phyloP scores from a whole-genome alignment of 2,113 vertebrate species.

The Rhabdomys dilectus region DNA sequence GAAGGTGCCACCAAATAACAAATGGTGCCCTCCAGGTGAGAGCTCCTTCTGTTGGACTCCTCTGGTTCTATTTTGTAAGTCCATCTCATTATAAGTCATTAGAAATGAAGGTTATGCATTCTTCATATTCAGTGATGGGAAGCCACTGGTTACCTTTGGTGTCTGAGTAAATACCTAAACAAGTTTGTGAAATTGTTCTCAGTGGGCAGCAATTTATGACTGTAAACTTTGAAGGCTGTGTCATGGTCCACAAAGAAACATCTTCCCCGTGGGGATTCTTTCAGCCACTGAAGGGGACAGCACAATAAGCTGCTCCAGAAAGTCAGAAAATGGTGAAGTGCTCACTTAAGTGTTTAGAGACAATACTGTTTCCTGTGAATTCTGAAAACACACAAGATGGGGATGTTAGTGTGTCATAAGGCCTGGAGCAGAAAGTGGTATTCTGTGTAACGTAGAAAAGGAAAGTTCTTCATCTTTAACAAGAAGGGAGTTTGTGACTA shows the following conservation, averaged over 20 bases:
- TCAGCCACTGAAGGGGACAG: constrained; percentile 56
- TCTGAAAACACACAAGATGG: constrained; percentile 14
- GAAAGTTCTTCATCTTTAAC: not conserved
- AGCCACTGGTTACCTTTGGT: constrained; percentile 41
- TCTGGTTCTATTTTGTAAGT: constrained; percentile 49
- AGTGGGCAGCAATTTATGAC: constrained; percentile 66
- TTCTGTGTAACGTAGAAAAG: constrained; percentile 7
- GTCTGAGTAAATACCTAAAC: constrained; percentile 67
- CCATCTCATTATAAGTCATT: constrained; percentile 32
- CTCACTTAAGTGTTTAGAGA: constrained; percentile 43
- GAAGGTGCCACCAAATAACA: constrained; percentile 77
- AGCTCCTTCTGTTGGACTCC: not conserved
- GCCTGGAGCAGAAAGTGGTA: not conserved
- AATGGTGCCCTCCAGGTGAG: constrained; percentile 51
- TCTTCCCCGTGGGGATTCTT: constrained; percentile 27
- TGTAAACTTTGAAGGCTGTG: constrained; percentile 64
- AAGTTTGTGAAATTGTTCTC: constrained; percentile 66
- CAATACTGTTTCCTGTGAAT: constrained; percentile 48
- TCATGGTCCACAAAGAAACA: constrained; percentile 65
- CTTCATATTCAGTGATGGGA: constrained; percentile 37
- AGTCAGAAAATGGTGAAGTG: constrained; percentile 44
- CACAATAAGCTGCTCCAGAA: constrained; percentile 43
- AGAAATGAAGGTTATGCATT: not conserved
- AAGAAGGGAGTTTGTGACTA: not conserved
- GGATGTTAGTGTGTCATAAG: not conserved